Conservation (phyloP, 2,113 vertebrate genomes). For the Hemiprocne comata region DNA sequence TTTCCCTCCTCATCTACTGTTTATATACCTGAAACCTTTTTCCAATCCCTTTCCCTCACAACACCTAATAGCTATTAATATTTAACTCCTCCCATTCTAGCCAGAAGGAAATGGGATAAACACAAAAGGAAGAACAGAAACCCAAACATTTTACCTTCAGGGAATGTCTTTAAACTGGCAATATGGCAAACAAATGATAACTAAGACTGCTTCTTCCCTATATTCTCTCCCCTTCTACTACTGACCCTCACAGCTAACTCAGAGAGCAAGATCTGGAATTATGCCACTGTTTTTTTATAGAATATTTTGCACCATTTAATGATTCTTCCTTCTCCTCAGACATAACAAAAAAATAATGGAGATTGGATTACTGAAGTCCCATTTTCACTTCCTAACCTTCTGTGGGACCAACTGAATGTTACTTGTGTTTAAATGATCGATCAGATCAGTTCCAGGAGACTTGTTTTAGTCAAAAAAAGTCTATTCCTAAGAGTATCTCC, state of each 20-base stretch:
- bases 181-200: neutral
- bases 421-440: neutral
- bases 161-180: neutral
- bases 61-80: neutral
- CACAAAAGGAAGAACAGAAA: neutral
- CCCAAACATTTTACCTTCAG: neutral
- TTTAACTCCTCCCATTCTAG: neutral
- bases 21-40: neutral
- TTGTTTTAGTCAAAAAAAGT: neutral
- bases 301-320: neutral
- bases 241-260: neutral
- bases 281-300: neutral
- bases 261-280: neutral
- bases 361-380: neutral
- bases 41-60: neutral
- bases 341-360: neutral
- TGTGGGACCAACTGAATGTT: neutral
- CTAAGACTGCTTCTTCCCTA: neutral
- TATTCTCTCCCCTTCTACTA: neutral
- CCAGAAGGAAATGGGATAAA: neutral
- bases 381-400: neutral
- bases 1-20: neutral
- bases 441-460: neutral
- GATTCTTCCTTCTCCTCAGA: neutral
- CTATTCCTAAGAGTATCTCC: neutral